Evolutionary conservation across 2,888 invertebrate genomes (phyloP).

Genomic region (Tachina lurida): DNA sequence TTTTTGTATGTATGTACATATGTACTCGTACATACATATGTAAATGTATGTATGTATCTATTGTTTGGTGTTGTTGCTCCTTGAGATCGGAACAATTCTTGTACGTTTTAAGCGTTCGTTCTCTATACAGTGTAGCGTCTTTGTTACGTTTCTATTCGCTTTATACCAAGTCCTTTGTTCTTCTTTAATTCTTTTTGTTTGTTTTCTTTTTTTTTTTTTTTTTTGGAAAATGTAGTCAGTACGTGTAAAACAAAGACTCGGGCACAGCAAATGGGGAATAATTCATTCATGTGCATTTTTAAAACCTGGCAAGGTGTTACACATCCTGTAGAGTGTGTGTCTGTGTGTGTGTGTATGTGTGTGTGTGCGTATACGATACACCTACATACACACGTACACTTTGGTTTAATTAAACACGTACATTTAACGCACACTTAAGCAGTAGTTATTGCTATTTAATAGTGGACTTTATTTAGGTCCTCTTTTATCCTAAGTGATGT

Average conservation of each 20-base stretch:
- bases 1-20: too few species aligned
- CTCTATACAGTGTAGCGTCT: conserved; percentile 51
- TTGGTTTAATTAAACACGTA: conserved; percentile 51
- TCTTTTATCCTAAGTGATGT: not conserved
- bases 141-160: conserved; percentile 62
- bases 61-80: conserved; percentile 55
- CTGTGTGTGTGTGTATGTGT: not conserved
- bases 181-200: conserved; percentile 22
- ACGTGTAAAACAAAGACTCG: conserved; percentile 60
- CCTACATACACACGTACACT: conserved; percentile 39
- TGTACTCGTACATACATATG: too few species aligned
- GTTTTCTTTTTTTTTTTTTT: conserved; percentile 24
- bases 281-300: conserved; percentile 67
- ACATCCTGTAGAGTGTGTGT: conserved; percentile 72
- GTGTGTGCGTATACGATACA: not conserved
- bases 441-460: conserved; percentile 25
- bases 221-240: conserved; percentile 47
- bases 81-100: conserved; percentile 59
- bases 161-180: conserved; percentile 42
- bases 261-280: conserved; percentile 56
- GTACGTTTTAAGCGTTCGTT: conserved; percentile 35
- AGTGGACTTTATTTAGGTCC: conserved; percentile 38
- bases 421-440: conserved; percentile 1
- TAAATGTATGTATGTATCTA: conserved; percentile 6
- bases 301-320: conserved; percentile 68